phyloP scores from a whole-genome alignment of 92 coral and sea anemone genomes.

The Porites divaricata region DNA sequence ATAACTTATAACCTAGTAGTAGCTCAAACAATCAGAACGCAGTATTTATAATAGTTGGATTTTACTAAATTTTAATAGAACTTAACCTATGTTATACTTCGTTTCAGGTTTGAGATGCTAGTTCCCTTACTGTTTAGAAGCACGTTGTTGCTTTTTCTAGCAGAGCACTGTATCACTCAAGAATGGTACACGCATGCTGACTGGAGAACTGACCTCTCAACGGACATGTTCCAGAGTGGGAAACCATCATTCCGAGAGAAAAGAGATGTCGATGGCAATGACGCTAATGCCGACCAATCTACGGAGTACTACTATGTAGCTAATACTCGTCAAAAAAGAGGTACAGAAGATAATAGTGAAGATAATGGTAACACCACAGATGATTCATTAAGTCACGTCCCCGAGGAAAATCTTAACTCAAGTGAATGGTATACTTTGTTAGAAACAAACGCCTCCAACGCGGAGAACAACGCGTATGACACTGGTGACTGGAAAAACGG shows the following conservation, averaged over 20 bases:
- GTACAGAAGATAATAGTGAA: conserved; percentile 19
- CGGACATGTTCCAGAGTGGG: not conserved
- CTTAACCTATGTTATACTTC: not conserved
- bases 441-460: not conserved
- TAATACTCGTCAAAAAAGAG: conserved; percentile 44
- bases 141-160: conserved; percentile 44
- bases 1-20: no score
- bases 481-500: not conserved
- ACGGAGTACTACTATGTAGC: not conserved
- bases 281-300: not conserved
- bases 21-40: no score
- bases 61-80: no score
- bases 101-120: conserved; percentile 32
- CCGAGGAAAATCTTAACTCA: not conserved
- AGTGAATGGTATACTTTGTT: not conserved
- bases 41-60: no score
- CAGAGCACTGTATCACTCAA: conserved; percentile 23
- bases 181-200: conserved; percentile 35
- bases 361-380: not conserved
- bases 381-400: not conserved
- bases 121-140: conserved; percentile 26
- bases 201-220: conserved; percentile 2
- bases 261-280: conserved; percentile 21
- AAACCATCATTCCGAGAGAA: conserved; percentile 3
- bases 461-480: not conserved